A percentile compares a stretch with the other conserved stretches of the same genome.
These are phyloP conservation scores for Hystrix cristata DNA, from an alignment of 2,113 vertebrate genomes.

Conservation along the genomic window DNA sequence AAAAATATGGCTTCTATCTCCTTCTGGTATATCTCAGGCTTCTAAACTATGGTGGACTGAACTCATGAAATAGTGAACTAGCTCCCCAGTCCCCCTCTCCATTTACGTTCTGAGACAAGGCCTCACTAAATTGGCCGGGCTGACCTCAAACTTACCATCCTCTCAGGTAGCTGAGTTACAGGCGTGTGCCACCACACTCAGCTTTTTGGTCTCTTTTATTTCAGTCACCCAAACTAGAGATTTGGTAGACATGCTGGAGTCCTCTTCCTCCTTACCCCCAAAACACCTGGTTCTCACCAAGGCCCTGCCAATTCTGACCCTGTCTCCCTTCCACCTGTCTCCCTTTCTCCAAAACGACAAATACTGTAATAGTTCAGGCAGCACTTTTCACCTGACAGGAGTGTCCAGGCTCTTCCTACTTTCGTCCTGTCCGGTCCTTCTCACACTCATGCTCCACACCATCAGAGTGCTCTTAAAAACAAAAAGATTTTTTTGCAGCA, in stretches of 20 bases:
- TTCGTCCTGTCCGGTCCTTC: neutral
- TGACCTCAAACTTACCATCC: neutral
- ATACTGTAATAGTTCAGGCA: neutral
- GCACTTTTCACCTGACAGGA: neutral
- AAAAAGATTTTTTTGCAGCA: neutral
- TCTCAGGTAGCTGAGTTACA: neutral
- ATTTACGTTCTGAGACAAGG: neutral
- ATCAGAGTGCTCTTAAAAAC: neutral
- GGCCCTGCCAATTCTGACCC: neutral
- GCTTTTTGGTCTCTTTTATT: neutral
- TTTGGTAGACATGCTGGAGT: neutral
- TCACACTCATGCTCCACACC: neutral
- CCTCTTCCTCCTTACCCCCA: neutral
- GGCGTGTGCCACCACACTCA: neutral
- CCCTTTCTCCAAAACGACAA: slow-evolving; percentile 30
- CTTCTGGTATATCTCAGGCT: neutral
- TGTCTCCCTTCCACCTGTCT: neutral
- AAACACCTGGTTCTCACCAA: neutral
- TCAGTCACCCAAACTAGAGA: slow-evolving; percentile 18
- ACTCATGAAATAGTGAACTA: neutral
- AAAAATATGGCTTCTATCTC: slow-evolving; percentile 5
- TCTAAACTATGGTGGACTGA: neutral
- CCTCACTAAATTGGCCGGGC: neutral
- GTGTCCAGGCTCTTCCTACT: neutral
- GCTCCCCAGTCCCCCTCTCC: neutral